Percentiles rank a stretch among this genome's conserved stretches.
These are phyloP conservation scores for Bombus sibiricus DNA, from an alignment of 1,140 invertebrate genomes.

Conservation along the genomic window DNA sequence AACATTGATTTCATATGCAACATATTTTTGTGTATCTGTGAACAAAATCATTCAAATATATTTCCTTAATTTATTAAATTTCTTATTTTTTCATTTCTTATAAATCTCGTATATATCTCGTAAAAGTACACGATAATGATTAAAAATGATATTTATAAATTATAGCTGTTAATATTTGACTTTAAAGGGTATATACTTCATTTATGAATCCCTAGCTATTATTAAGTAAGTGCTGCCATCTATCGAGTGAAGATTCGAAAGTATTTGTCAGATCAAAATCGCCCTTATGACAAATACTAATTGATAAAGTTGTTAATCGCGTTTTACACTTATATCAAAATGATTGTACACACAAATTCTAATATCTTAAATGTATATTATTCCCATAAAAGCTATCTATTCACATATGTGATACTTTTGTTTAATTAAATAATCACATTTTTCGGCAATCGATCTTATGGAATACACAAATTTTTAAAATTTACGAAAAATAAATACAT, in stretches of 20 bases:
- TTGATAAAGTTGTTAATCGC: background rate
- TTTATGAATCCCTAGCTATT: background rate
- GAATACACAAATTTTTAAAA: background rate
- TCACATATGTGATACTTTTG: background rate
- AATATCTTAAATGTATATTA: background rate
- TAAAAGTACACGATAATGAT: background rate
- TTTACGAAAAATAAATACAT: background rate
- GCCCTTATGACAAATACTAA: background rate
- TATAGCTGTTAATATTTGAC: background rate
- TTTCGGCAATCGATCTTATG: background rate
- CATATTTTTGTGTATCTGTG: background rate
- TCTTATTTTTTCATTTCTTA: background rate
- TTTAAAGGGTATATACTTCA: background rate
- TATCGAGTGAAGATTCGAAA: background rate
- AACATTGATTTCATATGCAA: background rate
- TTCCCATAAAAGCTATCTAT: background rate
- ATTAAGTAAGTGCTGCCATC: constrained; percentile 18
- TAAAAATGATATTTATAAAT: background rate
- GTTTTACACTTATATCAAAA: background rate
- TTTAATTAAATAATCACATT: background rate
- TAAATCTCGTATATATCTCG: too few species aligned
- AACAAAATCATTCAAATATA: background rate
- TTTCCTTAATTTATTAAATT: background rate
- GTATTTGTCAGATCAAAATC: background rate
- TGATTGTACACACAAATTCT: background rate